Evolutionary conservation across 2,797 vertebrate species (phyloP), one percentile per base, ranked within the genome.

Genomic region (Peromyscus melanophrys): DNA sequence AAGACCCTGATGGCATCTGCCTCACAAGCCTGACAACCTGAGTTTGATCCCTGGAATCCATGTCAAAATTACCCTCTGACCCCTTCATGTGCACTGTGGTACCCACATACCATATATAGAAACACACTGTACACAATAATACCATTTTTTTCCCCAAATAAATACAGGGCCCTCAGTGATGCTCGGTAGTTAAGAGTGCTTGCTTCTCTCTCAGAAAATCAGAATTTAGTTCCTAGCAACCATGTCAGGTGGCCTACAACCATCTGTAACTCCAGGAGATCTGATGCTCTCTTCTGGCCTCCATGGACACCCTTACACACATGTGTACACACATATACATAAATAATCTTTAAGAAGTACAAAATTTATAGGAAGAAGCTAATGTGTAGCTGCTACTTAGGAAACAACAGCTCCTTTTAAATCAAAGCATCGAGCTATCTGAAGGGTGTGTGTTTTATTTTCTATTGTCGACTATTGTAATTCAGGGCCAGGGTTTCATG

Each of bases 401-500:
- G 90, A 90, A 29, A 5, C 43, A 78, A 0, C 0, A 10, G 4
- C 61, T 82, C 5, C 43, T 88, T 75, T 80, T 55, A 46, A 23
- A 6, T 78, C 8, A 11, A 67, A 67, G 67, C 3, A 1, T n/a
- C 76, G 67, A 29, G 4, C 55, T 37, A 1, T 46, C 17, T 84
- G 80, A 55, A 76, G 37, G 67, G 81, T 25, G 27, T 55, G 4
- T 49, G 3, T 46, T 92, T n/a, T 13, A 29, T 78, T 82, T 31
- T 19, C 81, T 31, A 0, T 61, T 76, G 14, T 69, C 63, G 75
- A 14, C 43, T 73, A 0, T 80, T 55, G 16, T n/a, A 16, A 27
- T 29, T 73, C 40, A 87, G 55, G 57, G 67, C 2, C 10, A 14
- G 71, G 29, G 5, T 46, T 89, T 84, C 40, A n/a, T 46, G 14